phyloP scores from a whole-genome alignment of 1,140 invertebrate genomes.

The Scaptomyza hsui region DNA sequence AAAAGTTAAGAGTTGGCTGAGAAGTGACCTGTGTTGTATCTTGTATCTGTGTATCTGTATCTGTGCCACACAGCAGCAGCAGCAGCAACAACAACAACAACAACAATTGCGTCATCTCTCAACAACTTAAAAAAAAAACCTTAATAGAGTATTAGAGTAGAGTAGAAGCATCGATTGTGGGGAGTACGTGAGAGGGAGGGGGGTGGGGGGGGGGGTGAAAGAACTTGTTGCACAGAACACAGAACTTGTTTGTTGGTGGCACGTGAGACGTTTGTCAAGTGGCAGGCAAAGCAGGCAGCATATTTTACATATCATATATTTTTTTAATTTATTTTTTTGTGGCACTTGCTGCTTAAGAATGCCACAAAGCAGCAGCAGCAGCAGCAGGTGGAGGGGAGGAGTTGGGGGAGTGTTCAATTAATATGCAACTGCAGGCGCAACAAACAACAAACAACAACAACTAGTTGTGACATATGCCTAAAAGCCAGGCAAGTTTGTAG shows the following conservation, averaged over 20 bases:
- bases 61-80: not conserved
- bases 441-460: no score
- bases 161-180: not conserved
- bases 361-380: not conserved
- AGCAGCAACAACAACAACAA: not conserved
- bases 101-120: not conserved
- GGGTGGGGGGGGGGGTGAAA: not conserved
- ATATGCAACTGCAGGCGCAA: constrained; percentile 42
- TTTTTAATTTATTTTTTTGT: constrained; percentile 55
- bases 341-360: constrained; percentile 26
- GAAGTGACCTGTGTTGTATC: constrained; percentile 4
- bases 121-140: not conserved
- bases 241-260: constrained; percentile 12
- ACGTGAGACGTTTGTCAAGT: constrained; percentile 53
- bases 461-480: constrained; percentile 32
- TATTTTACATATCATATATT: constrained; percentile 63
- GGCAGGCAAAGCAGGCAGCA: no score
- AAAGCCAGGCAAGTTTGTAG: constrained; percentile 31
- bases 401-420: constrained; percentile 11
- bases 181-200: not conserved
- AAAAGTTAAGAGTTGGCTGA: not conserved
- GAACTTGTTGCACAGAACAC: constrained; percentile 30
- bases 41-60: not conserved
- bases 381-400: not conserved
- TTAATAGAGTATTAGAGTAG: no score